Percentiles rank a stretch among this genome's conserved stretches.
phyloP scores from a whole-genome alignment of 2,113 vertebrate genomes.

The Rhinolophus ferrumequinum region DNA sequence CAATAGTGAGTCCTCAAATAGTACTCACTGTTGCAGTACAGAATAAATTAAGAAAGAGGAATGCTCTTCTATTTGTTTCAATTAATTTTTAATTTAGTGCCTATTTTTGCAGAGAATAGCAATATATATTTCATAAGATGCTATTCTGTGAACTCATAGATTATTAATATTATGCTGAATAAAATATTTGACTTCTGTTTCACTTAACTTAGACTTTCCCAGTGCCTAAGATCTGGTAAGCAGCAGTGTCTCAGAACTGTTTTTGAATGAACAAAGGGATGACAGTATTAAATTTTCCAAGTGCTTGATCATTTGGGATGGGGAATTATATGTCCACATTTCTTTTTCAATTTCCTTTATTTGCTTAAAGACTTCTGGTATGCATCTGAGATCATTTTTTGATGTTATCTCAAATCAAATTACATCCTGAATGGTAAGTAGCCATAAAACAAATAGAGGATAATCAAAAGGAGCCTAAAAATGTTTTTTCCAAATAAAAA shows the following conservation, averaged over 20 bases:
- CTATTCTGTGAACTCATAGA: neutral
- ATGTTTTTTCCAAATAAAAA: conserved; percentile 18
- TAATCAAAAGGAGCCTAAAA: neutral
- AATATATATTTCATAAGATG: neutral
- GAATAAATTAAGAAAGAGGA: conserved; percentile 7
- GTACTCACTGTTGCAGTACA: neutral
- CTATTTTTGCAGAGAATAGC: neutral
- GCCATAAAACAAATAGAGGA: neutral
- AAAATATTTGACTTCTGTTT: conserved; percentile 9
- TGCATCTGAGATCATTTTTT: neutral
- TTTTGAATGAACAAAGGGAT: neutral
- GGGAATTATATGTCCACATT: neutral
- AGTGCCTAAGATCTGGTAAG: neutral
- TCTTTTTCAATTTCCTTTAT: neutral
- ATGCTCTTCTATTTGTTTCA: neutral
- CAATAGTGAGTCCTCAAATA: neutral
- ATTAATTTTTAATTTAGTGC: conserved; percentile 14
- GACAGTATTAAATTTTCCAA: neutral
- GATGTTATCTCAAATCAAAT: neutral
- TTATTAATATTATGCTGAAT: neutral
- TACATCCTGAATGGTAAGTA: neutral
- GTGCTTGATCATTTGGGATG: neutral
- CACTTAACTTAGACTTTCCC: neutral
- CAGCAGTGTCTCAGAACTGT: neutral
- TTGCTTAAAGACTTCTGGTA: neutral